Evolutionary conservation across 2,888 invertebrate genomes (phyloP).

Genomic region (Orthosia gracilis): DNA sequence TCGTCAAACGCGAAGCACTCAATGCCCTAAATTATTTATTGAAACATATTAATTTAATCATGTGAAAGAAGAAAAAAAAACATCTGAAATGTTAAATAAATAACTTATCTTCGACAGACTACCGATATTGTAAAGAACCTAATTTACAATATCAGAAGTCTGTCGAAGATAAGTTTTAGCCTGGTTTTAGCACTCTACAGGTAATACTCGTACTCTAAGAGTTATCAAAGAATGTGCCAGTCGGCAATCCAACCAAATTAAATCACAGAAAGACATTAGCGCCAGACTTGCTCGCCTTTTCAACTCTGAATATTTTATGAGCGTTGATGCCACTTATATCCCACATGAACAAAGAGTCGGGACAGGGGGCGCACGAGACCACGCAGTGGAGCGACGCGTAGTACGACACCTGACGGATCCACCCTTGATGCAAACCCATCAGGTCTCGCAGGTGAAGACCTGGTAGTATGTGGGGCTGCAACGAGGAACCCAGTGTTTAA

Average conservation of each 20-base stretch:
- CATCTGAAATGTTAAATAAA: no score
- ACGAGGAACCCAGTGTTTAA: neutral
- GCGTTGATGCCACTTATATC: slow-evolving; percentile 91
- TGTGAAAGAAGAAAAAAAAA: no score
- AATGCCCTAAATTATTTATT: slow-evolving; percentile 85
- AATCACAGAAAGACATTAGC: no score
- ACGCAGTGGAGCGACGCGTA: slow-evolving; percentile 93
- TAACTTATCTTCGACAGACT: no score
- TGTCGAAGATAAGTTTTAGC: no score
- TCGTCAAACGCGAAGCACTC: slow-evolving; percentile 92
- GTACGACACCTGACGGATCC: slow-evolving; percentile 94
- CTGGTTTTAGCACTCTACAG: no score
- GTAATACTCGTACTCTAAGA: neutral
- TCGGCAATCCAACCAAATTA: neutral
- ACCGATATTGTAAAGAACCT: no score
- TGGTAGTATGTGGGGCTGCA: slow-evolving; percentile 86
- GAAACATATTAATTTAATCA: neutral
- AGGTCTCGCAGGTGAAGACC: slow-evolving; percentile 90
- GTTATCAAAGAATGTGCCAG: neutral
- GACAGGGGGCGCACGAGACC: slow-evolving; percentile 93
- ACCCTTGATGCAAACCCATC: slow-evolving; percentile 91
- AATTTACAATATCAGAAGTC: no score
- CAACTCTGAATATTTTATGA: slow-evolving; percentile 91
- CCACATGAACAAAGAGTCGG: slow-evolving; percentile 91
- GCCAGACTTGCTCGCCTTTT: slow-evolving; percentile 77